Percentiles rank a stretch among this genome's conserved stretches.
Evolutionary conservation across 30 jellyfish, hydroid and myxozoan genomes (phyloP).

Genomic region (Morbakka virulenta): DNA sequence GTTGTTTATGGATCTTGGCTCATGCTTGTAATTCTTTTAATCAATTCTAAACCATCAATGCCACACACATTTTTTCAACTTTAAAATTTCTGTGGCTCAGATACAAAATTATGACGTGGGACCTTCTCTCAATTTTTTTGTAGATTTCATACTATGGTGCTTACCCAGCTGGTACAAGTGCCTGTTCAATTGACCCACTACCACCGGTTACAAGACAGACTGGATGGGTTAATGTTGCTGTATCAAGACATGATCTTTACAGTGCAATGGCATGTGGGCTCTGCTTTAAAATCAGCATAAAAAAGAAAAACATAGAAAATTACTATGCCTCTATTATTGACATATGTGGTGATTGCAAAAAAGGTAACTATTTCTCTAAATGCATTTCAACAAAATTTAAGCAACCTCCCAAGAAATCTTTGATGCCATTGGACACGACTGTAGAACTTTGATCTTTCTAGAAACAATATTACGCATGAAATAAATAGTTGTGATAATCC

Average conservation of each 20-base stretch:
- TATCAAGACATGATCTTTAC: slow-evolving; percentile 51
- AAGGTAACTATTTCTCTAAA: slow-evolving; percentile 30
- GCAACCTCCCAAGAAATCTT: no score
- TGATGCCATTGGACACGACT: no score
- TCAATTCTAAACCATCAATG: no score
- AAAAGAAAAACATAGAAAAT: slow-evolving; percentile 27
- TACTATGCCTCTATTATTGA: slow-evolving; percentile 68
- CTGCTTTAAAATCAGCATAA: slow-evolving; percentile 48
- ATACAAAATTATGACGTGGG: no score
- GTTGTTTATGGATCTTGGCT: no score
- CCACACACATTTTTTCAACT: no score
- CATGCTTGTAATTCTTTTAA: no score
- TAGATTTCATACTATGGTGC: slow-evolving; percentile 80
- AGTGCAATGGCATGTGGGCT: slow-evolving; percentile 76
- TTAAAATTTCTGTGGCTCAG: no score
- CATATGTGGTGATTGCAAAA: slow-evolving; percentile 71
- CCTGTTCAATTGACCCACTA: slow-evolving; percentile 86
- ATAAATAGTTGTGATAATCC: no score
- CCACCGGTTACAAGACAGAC: slow-evolving; percentile 62
- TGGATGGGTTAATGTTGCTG: slow-evolving; percentile 75
- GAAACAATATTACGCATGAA: no score
- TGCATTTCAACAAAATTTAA: no score
- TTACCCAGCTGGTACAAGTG: slow-evolving; percentile 82
- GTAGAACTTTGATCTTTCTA: no score
- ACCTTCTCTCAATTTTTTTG: not conserved